Evolutionary conservation across 2,888 invertebrate species (phyloP), one percentile per base, ranked within the genome.

Genomic region (Catonia carolina): DNA sequence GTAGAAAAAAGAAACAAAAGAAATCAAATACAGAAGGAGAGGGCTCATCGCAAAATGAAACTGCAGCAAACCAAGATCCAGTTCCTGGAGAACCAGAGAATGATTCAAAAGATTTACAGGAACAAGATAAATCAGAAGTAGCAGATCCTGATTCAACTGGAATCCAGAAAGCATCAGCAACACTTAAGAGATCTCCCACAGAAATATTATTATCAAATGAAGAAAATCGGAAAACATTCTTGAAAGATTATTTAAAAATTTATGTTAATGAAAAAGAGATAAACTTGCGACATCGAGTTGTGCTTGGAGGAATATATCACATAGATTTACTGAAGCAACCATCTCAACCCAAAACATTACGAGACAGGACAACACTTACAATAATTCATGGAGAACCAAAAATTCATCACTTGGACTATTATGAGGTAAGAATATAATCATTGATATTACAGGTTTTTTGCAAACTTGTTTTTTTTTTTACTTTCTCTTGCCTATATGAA

Each of bases 251-350:
- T 33, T 49, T 55, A n/a, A 58, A 60, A 33, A 49, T 53, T 8
- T 23, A 49, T 37, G 15, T 60, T n/a, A 52, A 56, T n/a, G 52
- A 58, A 45, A 56, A 55, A 14, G 64, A 66, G 51, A 41, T 73
- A 0, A 89, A 91, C 71, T 73, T 91, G 51, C 75, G 91, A 41
- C 86, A 85, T 67, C 86, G 83, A 69, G 77, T 75, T 0, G 79
- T 90, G 52, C 78, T 89, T 14, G 89, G 89, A 0, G 92, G 92
- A 0, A 79, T 89, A 0, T 83, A 83, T 59, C 80, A 82, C 63
- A 71, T 91, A 45, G 84, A 91, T 66, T 75, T 89, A 48, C 72
- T 89, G 52, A 76, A 81, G 51, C 86, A 86, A 14, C 91, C 91
- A 0, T 85, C 89, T 0, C 91, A 92, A 64, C 84, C 86, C 0